Base-by-base conservation (phyloP, 2,113 vertebrate species). In the Malurus elegans region DNA sequence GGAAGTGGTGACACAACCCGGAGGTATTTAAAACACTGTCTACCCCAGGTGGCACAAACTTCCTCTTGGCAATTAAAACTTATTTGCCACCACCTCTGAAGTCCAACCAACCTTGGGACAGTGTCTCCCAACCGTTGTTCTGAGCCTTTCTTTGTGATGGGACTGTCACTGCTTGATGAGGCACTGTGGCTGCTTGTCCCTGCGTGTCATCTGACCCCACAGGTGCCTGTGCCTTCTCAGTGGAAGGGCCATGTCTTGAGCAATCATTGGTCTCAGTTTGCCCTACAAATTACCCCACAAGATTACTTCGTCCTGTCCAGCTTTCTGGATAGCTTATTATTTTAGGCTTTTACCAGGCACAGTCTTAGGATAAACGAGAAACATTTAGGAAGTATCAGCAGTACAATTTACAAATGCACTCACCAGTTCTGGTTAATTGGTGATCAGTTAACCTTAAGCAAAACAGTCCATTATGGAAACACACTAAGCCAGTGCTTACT, bases 391-490 rank as follows among this genome's bases (percentile, higher is more conserved):
- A 79, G 19, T 40, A 20, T 70, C 75, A 61, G 75, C 29, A 70
- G 42, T 44, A 78, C 14, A 69, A 38, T 70, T 92, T 74, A 67
- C 58, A 60, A 47, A 93, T 58, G 18, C 17, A n/a, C 18, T 90
- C 71, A 18, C 56, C 44, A 66, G 47, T 90, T 90, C 29, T 31
- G 29, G 71, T 93, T 93, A 94, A 92, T 82, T 83, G 71, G 70
- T 95, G 57, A 95, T 44, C 31, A 83, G 51, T 93, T 95, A 92
- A 96, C 82, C 84, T 2, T 1, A 88, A 85, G 31, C 56, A 93
- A 86, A 95, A 91, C 70, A 76, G 19, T 31, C 47, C 47, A 2
- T 50, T 40, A 36, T 2, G 73, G 67, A 83, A 81, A 56, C 19
- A 26, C 34, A 29, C 24, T 70, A 54, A 75, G 45, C 31, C 50